Conservation (phyloP, 2,113 vertebrate species). For the Herpetotheres cachinnans region DNA sequence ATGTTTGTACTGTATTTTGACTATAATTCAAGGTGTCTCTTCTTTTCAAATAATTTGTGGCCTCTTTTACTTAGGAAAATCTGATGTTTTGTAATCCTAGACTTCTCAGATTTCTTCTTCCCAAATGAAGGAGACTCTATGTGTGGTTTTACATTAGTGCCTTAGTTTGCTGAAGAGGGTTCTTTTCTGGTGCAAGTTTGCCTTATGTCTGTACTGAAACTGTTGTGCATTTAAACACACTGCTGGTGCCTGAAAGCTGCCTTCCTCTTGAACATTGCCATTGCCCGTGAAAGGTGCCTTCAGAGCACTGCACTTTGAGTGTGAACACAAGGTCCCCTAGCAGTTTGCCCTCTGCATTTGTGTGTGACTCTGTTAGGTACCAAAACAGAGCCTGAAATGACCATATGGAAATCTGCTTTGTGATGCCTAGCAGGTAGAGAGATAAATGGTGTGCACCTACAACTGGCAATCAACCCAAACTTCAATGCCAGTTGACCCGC, state of each 20-base stretch:
- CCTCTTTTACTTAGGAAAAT: background rate
- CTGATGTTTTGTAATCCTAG: background rate
- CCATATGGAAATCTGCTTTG: background rate
- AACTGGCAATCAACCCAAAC: background rate
- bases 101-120: background rate
- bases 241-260: background rate
- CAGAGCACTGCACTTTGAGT: background rate
- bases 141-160: background rate
- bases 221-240: background rate
- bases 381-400: background rate
- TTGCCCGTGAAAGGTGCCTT: background rate
- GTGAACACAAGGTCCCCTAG: background rate
- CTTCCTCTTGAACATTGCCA: background rate
- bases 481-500: background rate
- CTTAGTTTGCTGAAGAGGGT: background rate
- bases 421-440: background rate
- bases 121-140: background rate
- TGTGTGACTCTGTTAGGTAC: background rate
- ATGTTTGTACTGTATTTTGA: background rate
- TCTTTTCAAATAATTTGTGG: background rate
- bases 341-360: background rate
- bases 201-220: background rate
- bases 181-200: background rate
- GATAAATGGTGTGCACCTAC: background rate
- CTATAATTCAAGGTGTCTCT: background rate